Conservation (phyloP, 2,888 invertebrate species). For the Brachylomia viminalis region DNA sequence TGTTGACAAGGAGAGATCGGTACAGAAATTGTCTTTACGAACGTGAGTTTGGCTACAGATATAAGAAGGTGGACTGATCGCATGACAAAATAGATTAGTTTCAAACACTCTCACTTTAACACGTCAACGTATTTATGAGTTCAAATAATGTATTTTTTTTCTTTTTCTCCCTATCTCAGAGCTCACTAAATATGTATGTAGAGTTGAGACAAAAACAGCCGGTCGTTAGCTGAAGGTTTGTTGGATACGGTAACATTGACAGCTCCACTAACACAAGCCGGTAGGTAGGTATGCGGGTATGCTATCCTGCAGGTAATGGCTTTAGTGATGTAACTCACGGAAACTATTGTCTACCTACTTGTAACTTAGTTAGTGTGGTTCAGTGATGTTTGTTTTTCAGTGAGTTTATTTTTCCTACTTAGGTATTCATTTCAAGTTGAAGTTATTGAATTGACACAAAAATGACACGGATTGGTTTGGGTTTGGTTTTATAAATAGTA, state of each 20-base stretch:
- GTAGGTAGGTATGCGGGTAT: constrained; percentile 33
- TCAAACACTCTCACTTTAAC: not conserved
- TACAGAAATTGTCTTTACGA: not conserved
- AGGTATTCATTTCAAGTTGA: not conserved
- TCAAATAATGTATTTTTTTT: not conserved
- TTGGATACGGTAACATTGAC: not conserved
- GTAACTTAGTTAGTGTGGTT: not conserved
- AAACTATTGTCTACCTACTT: constrained; percentile 10
- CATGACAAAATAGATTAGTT: no score
- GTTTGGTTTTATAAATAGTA: not conserved
- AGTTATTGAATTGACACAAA: not conserved
- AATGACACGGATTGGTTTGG: no score
- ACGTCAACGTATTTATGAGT: no score
- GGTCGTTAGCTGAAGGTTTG: constrained; percentile 12
- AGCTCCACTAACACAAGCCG: not conserved
- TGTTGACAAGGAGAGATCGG: not conserved
- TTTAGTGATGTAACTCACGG: constrained; percentile 27
- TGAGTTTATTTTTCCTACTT: not conserved
- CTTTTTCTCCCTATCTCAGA: not conserved
- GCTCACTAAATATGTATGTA: not conserved
- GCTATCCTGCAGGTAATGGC: not conserved
- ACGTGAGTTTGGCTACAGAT: not conserved
- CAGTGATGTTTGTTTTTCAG: not conserved
- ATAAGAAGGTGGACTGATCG: not conserved
- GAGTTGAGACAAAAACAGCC: not conserved